Conservation (phyloP, 2,797 vertebrate genomes). For the Pelochelys cantorii region DNA sequence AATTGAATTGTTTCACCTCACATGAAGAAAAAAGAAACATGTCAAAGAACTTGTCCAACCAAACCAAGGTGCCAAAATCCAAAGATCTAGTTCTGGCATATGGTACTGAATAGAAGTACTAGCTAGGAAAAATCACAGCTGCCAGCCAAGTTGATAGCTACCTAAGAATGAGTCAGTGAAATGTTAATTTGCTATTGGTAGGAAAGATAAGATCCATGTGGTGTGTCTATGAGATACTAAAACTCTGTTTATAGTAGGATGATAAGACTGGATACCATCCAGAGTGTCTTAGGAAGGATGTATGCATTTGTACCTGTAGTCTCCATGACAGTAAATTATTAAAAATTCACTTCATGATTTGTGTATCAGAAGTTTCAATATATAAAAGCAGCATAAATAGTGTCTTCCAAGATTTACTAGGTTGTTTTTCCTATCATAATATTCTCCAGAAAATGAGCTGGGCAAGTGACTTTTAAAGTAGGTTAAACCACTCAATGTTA, state of each 20-base stretch:
- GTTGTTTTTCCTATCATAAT: background rate
- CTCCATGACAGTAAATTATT: constrained; percentile 36
- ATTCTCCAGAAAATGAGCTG: background rate
- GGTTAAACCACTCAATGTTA: background rate
- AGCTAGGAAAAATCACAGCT: constrained; percentile 66
- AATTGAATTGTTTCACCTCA: constrained; percentile 60
- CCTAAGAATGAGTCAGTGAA: constrained; percentile 61
- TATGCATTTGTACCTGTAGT: background rate
- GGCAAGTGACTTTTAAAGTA: constrained; percentile 21
- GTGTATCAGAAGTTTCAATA: constrained; percentile 37
- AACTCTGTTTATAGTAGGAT: constrained; percentile 59
- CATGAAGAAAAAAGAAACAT: constrained; percentile 65
- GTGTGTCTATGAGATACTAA: constrained; percentile 59
- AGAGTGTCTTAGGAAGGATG: constrained; percentile 54
- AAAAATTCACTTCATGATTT: constrained; percentile 39
- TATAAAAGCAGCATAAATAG: constrained; percentile 3
- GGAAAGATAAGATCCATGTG: constrained; percentile 62
- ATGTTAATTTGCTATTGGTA: constrained; percentile 59
- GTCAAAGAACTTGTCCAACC: constrained; percentile 65
- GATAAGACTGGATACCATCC: constrained; percentile 52
- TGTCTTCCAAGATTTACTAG: background rate
- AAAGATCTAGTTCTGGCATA: constrained; percentile 57
- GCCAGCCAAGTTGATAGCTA: constrained; percentile 58
- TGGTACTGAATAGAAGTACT: constrained; percentile 69
- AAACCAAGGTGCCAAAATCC: constrained; percentile 71